Base-by-base conservation (phyloP, 2,113 vertebrate species). In the Sebastes schlegelii region DNA sequence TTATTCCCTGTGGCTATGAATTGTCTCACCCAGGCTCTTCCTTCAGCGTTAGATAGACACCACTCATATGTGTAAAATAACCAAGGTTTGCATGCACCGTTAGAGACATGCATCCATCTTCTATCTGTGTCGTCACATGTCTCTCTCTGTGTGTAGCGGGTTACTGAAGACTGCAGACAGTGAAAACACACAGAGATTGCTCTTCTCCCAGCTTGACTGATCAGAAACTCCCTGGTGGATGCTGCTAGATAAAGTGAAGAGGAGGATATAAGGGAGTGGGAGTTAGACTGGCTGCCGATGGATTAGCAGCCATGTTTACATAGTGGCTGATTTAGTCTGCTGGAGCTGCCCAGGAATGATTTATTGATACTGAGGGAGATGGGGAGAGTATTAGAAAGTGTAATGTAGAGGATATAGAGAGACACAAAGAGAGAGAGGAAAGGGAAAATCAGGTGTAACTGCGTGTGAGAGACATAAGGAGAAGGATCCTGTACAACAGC, bases 301-400 rank as follows among this genome's bases (percentile, higher is more conserved):
- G 90, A 93, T 93, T 93, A 93, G 91, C 86, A 87, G 81, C 51
- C 85, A 70, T 91, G 91, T 92, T 93, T 93, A 91, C 85, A 93
- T 84, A 91, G 89, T 62, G 65, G 72, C 70, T 89, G 86, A 92
- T 91, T 89, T 82, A 78, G 82, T 91, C 83, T 74, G 77, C 85
- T 61, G 48, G 71, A 89, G 88, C 85, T 82, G 65, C 77, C 74
- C 79, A 72, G 71, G 74, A 91, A 87, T 85, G 87, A 91, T 88
- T 90, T 92, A 92, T 91, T 89, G 84, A 88, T 85, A 84, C 40
- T 68, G 48, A 54, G 80, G 76, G 74, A 84, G 65, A 64, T 68
- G 68, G 64, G 21, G 68, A 64, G 71, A 62, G 57, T 40, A 76
- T 86, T 85, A 67, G 65, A 82, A 76, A 80, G 83, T 79, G 78